These are phyloP conservation scores for Helostoma temminkii DNA, from an alignment of 2,797 vertebrate species.

Conservation along the genomic window DNA sequence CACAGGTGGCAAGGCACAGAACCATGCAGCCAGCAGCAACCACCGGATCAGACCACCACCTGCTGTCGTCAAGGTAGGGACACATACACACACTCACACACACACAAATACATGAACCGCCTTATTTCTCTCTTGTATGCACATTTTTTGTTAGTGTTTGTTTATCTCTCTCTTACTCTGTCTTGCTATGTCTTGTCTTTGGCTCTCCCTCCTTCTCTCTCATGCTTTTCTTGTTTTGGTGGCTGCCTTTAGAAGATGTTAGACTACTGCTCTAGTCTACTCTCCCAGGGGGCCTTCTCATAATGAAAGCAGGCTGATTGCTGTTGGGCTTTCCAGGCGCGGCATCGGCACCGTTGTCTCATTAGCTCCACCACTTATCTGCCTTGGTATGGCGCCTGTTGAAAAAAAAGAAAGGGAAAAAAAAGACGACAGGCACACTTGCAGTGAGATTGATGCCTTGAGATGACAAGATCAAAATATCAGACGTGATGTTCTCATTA, in stretches of 20 bases:
- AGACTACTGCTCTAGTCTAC: conserved; percentile 69
- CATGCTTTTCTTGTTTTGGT: conserved; percentile 66
- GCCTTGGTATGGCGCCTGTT: conserved; percentile 71
- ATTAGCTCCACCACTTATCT: conserved; percentile 79
- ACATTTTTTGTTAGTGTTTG: conserved; percentile 54
- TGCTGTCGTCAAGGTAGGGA: conserved; percentile 96
- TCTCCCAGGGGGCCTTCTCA: conserved; percentile 71
- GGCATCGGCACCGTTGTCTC: conserved; percentile 77
- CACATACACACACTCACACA: conserved; percentile 57
- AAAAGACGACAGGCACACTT: conserved; percentile 49
- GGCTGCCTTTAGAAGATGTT: conserved; percentile 75
- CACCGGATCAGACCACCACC: conserved; percentile 97
- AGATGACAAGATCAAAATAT: conserved; percentile 75
- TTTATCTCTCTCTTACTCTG: conserved; percentile 52
- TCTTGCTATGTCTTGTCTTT: conserved; percentile 44
- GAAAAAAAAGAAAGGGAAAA: conserved; percentile 20
- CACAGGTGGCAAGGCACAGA: conserved; percentile 96
- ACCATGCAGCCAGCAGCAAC: conserved; percentile 95
- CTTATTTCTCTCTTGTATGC: conserved; percentile 49
- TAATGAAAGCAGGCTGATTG: conserved; percentile 85
- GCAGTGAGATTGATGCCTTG: conserved; percentile 72
- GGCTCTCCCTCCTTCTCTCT: conserved; percentile 44
- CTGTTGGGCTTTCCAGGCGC: conserved; percentile 79
- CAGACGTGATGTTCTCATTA: conserved; percentile 70
- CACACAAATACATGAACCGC: conserved; percentile 24